Conservation (phyloP, 64 coral and sea anemone species). For the Platygyra sinensis region DNA sequence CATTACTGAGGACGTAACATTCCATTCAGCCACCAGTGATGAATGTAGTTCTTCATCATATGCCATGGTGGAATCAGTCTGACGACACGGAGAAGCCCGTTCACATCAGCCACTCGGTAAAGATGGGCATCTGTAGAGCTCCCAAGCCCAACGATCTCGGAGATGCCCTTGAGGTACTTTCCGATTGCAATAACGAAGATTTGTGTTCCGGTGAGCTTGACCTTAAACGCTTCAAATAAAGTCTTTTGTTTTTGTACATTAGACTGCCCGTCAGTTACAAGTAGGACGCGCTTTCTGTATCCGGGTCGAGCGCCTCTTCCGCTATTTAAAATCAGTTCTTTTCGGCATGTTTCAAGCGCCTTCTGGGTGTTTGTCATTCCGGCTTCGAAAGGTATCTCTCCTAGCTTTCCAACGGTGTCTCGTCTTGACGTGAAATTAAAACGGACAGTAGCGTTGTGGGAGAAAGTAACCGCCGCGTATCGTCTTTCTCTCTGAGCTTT, state of each 20-base stretch:
- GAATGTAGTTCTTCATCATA: slow-evolving; percentile 9
- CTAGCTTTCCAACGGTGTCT: slow-evolving; percentile 15
- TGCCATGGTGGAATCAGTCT: slow-evolving; percentile 65
- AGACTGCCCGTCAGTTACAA: slow-evolving; percentile 73
- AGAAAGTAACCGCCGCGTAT: slow-evolving; percentile 61
- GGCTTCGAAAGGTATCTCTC: slow-evolving; percentile 21
- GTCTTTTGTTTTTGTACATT: slow-evolving; percentile 63
- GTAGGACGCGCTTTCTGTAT: slow-evolving; percentile 53
- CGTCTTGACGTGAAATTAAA: slow-evolving; percentile 39
- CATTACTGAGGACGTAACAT: background rate
- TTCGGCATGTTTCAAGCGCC: slow-evolving; percentile 44
- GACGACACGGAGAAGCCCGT: slow-evolving; percentile 35
- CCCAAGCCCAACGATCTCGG: slow-evolving; percentile 68
- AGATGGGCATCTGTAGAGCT: slow-evolving; percentile 82
- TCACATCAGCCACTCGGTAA: slow-evolving; percentile 52
- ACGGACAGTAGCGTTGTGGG: slow-evolving; percentile 29
- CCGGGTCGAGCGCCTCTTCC: slow-evolving; percentile 36
- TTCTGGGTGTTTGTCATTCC: slow-evolving; percentile 70
- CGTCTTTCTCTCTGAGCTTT: slow-evolving; percentile 37
- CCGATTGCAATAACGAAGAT: slow-evolving; percentile 78
- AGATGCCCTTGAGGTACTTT: slow-evolving; percentile 60
- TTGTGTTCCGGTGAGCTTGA: slow-evolving; percentile 62
- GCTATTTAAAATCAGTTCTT: slow-evolving; percentile 38
- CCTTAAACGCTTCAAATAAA: slow-evolving; percentile 41
- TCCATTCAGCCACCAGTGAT: slow-evolving; percentile 10